Conservation (phyloP, 1,140 invertebrate species). For the Ladona fulva region DNA sequence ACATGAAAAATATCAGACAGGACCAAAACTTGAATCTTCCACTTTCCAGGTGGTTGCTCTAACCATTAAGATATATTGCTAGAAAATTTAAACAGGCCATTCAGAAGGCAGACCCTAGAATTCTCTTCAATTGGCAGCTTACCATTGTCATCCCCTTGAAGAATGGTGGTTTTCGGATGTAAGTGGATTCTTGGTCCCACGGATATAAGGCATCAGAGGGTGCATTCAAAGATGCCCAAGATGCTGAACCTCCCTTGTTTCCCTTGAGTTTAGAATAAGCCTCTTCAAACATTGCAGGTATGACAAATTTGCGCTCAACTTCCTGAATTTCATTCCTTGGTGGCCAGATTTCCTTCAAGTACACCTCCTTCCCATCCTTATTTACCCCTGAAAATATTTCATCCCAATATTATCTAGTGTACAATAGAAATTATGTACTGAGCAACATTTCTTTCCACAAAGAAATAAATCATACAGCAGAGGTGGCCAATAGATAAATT, state of each 20-base stretch:
- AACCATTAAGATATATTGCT: no score
- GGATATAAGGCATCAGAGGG: slow-evolving; percentile 79
- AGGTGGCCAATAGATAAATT: no score
- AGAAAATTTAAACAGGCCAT: no score
- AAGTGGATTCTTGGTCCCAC: slow-evolving; percentile 86
- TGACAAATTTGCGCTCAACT: slow-evolving; percentile 82
- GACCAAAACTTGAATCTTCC: no score
- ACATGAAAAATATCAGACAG: no score
- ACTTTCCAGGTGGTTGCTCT: no score
- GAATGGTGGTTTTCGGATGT: slow-evolving; percentile 96
- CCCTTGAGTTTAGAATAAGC: slow-evolving; percentile 82
- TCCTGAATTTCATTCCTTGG: slow-evolving; percentile 79
- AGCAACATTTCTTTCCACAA: no score
- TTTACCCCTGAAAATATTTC: slow-evolving; percentile 46
- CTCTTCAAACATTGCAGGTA: slow-evolving; percentile 96
- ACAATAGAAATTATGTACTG: no score
- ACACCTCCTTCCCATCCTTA: slow-evolving; percentile 65
- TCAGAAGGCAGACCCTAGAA: no score
- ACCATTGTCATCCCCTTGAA: slow-evolving; percentile 78
- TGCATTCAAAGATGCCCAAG: slow-evolving; percentile 76
- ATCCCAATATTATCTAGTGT: no score
- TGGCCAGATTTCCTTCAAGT: slow-evolving; percentile 91
- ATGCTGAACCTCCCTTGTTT: slow-evolving; percentile 72
- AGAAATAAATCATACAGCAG: no score
- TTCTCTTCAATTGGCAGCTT: slow-evolving; percentile 20